phyloP scores from a whole-genome alignment of 2,888 invertebrate species.

The Atrina japonica region DNA sequence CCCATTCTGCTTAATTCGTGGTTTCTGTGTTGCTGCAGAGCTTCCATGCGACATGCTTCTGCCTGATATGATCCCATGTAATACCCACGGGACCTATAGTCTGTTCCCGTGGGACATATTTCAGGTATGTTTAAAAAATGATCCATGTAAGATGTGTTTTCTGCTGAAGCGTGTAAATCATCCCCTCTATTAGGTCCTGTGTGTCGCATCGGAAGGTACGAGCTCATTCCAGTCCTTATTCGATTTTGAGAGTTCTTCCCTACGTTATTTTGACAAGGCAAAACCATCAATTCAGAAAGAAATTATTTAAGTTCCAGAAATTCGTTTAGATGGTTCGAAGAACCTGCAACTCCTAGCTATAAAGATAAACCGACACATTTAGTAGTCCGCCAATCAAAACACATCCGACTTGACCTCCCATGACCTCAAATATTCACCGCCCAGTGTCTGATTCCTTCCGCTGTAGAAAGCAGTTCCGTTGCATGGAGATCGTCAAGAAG shows the following conservation, averaged over 20 bases:
- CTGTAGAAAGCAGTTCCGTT: slow-evolving; percentile 70
- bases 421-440: slow-evolving; percentile 68
- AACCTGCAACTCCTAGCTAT: slow-evolving; percentile 61
- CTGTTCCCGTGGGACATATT: slow-evolving; percentile 72
- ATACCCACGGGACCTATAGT: slow-evolving; percentile 71
- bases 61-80: slow-evolving; percentile 72
- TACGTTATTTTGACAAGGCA: slow-evolving; percentile 62
- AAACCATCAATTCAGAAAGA: slow-evolving; percentile 70
- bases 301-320: slow-evolving; percentile 69
- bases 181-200: slow-evolving; percentile 59
- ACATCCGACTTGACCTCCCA: slow-evolving; percentile 65
- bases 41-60: slow-evolving; percentile 77
- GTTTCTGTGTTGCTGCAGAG: slow-evolving; percentile 69
- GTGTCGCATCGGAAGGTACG: slow-evolving; percentile 75
- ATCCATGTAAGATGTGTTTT: slow-evolving; percentile 73
- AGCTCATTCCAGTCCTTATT: slow-evolving; percentile 70
- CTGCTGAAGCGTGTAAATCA: slow-evolving; percentile 62
- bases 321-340: slow-evolving; percentile 65
- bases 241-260: slow-evolving; percentile 54
- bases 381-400: slow-evolving; percentile 70
- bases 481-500: slow-evolving; percentile 60
- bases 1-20: slow-evolving; percentile 72
- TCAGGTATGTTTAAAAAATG: slow-evolving; percentile 77
- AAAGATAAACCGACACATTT: slow-evolving; percentile 73
- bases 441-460: slow-evolving; percentile 65